These are phyloP conservation scores for Arothron firmamentum DNA, from an alignment of 2,113 vertebrate species.

Conservation along the genomic window DNA sequence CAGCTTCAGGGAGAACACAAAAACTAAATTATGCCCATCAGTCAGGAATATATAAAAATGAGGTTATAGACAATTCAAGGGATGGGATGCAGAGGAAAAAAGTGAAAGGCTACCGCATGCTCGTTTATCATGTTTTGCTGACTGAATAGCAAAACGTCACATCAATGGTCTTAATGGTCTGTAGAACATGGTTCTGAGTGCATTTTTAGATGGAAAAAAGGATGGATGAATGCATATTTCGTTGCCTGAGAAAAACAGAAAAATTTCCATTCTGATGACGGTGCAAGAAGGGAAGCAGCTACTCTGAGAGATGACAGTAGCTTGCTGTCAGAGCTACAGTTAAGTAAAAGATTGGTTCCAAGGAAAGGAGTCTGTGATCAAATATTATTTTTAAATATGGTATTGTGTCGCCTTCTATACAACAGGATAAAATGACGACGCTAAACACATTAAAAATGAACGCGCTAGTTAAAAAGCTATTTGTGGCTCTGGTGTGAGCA, in stretches of 20 bases:
- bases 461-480: not conserved
- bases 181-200: slow-evolving; percentile 34
- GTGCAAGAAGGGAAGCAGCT: slow-evolving; percentile 51
- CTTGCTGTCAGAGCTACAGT: too few relatives aligned
- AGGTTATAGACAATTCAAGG: slow-evolving; percentile 10
- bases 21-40: slow-evolving; percentile 7
- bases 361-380: too few relatives aligned
- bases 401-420: not conserved
- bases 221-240: slow-evolving; percentile 19
- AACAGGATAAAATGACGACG: not conserved
- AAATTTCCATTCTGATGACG: slow-evolving; percentile 60
- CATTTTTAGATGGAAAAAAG: slow-evolving; percentile 32
- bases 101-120: slow-evolving; percentile 28
- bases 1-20: slow-evolving; percentile 4
- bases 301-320: slow-evolving; percentile 18
- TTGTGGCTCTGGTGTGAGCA: not conserved
- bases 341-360: too few relatives aligned
- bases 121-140: slow-evolving; percentile 50
- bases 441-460: not conserved
- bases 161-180: slow-evolving; percentile 29
- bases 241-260: slow-evolving; percentile 1
- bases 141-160: slow-evolving; percentile 31
- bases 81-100: slow-evolving; percentile 9
- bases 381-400: not conserved
- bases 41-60: not conserved